Percentiles rank a stretch among this genome's conserved stretches.
phyloP scores from a whole-genome alignment of 2,797 vertebrate species.

The Vipera latastei region DNA sequence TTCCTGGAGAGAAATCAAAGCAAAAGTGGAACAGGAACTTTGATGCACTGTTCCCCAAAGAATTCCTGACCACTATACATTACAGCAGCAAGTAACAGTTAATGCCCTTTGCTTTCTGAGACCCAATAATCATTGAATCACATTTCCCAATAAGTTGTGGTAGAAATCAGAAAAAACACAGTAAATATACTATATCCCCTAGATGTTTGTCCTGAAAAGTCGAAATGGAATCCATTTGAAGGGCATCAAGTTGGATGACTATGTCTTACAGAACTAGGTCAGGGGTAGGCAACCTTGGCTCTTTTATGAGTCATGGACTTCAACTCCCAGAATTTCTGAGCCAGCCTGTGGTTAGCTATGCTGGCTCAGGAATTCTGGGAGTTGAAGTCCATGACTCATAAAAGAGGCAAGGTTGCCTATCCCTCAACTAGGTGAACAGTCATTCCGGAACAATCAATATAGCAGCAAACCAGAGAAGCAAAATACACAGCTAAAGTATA shows the following conservation, averaged over 20 bases:
- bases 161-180: not conserved
- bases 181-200: not conserved
- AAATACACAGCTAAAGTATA: not conserved
- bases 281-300: too few relatives aligned
- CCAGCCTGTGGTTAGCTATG: too few relatives aligned
- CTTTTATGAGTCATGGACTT: too few relatives aligned
- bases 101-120: not conserved
- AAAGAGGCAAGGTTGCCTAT: too few relatives aligned
- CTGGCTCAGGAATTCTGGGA: too few relatives aligned
- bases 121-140: not conserved
- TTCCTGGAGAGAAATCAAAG: not conserved
- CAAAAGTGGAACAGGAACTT: not conserved
- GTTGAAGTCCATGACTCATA: too few relatives aligned
- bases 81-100: not conserved
- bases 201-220: not conserved
- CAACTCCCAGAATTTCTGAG: too few relatives aligned
- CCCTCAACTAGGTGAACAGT: not conserved
- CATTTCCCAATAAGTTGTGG: not conserved
- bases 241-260: not conserved
- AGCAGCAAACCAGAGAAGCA: not conserved
- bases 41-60: too few relatives aligned
- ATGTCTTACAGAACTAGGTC: not conserved
- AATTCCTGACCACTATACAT: not conserved
- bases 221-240: not conserved
- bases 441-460: not conserved